Conservation (phyloP, 2,113 vertebrate genomes). For the Castor canadensis region DNA sequence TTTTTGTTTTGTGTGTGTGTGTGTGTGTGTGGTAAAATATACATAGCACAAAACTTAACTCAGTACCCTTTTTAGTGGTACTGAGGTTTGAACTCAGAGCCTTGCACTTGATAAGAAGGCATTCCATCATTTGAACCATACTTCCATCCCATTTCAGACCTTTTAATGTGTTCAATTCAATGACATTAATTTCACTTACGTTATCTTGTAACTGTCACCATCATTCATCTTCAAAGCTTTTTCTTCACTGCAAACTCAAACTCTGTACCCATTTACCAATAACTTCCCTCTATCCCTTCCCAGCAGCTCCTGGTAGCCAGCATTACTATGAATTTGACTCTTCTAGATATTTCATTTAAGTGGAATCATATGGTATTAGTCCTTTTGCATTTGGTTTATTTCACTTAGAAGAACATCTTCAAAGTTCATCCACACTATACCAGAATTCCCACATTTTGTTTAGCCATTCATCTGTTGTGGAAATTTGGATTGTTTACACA, state of each 20-base stretch:
- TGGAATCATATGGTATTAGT: not conserved
- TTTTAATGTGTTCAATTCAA: no score
- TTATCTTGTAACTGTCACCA: not conserved
- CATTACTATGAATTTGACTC: not conserved
- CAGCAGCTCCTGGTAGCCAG: not conserved
- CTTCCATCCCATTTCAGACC: no score
- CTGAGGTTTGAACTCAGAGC: no score
- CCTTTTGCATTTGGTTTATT: not conserved
- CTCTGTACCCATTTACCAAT: not conserved
- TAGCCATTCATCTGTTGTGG: not conserved
- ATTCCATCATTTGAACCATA: no score
- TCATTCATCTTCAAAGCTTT: not conserved
- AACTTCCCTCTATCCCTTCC: not conserved
- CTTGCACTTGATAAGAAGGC: no score
- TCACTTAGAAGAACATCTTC: not conserved
- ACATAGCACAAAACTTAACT: not conserved
- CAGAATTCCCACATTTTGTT: not conserved
- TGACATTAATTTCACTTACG: not conserved
- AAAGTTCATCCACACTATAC: not conserved
- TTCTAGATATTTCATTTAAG: not conserved
- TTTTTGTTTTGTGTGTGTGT: not conserved
- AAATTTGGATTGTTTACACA: not conserved
- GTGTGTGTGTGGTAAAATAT: no score
- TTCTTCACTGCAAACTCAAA: not conserved
- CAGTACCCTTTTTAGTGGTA: no score